Evolutionary conservation across 2,113 vertebrate genomes (phyloP).

Genomic region (Podilymbus podiceps): DNA sequence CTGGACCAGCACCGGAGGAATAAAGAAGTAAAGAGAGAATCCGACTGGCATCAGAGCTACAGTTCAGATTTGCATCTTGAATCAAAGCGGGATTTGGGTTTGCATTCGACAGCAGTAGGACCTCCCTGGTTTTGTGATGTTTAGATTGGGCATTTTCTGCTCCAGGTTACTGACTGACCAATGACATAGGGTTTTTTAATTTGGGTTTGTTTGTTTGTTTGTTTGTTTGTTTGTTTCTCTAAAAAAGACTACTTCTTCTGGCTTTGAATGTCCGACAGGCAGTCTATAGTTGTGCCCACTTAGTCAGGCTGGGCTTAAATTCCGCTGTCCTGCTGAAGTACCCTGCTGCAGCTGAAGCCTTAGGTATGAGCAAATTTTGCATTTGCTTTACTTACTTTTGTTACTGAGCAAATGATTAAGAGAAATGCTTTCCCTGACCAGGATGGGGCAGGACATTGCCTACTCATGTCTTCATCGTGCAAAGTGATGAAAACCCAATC

Average conservation of each 20-base stretch:
- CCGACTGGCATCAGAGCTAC: background rate
- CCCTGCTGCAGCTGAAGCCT: background rate
- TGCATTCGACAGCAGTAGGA: background rate
- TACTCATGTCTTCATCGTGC: background rate
- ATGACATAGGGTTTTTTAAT: too few species aligned
- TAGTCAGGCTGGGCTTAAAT: background rate
- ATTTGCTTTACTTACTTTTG: too few species aligned
- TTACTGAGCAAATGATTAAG: background rate
- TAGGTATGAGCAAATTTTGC: background rate
- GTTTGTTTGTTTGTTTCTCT: background rate
- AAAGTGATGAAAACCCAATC: background rate
- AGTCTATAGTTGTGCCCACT: background rate
- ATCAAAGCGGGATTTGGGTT: background rate
- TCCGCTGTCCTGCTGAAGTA: background rate
- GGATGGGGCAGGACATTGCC: background rate
- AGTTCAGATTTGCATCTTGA: background rate
- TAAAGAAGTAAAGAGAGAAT: background rate
- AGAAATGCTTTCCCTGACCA: background rate
- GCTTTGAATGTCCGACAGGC: background rate
- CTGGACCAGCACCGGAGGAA: background rate
- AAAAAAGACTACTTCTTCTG: background rate
- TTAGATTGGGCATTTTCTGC: background rate
- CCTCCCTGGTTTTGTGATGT: background rate
- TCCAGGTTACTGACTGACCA: background rate
- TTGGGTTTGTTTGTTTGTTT: too few species aligned